Evolutionary conservation across 2,113 vertebrate species (phyloP).

Genomic region (Dipodomys ordii): DNA sequence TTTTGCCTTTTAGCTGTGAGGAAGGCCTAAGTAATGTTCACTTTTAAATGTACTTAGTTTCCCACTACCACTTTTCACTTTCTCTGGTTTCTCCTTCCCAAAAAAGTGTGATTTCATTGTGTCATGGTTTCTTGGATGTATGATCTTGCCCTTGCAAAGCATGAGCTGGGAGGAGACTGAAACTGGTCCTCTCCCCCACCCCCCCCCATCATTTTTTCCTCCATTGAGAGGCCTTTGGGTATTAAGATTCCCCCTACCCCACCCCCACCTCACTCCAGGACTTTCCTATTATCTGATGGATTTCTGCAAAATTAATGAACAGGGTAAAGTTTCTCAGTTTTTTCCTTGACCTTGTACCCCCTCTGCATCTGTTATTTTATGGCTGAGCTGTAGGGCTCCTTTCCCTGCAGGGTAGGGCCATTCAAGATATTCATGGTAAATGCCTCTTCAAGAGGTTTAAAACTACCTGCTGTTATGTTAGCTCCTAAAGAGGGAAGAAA

Average conservation of each 20-base stretch:
- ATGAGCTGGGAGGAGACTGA: not conserved
- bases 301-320: conserved; percentile 67
- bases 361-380: conserved; percentile 30
- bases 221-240: not conserved
- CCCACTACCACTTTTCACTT: not conserved
- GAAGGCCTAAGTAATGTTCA: not conserved
- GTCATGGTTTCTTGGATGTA: not conserved
- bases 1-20: not conserved
- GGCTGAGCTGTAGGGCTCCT: not conserved
- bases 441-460: conserved; percentile 48
- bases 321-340: conserved; percentile 18
- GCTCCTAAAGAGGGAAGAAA: not conserved
- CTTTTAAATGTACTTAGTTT: not conserved
- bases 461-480: conserved; percentile 19
- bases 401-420: not conserved
- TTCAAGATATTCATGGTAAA: not conserved
- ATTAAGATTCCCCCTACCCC: not conserved
- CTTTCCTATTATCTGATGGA: conserved; percentile 16
- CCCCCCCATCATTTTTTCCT: not conserved
- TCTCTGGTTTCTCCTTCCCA: not conserved
- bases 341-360: not conserved
- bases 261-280: not conserved
- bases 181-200: not conserved
- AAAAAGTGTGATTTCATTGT: not conserved
- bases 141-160: not conserved